A percentile compares a stretch with the other conserved stretches of the same genome.
Evolutionary conservation across 2,797 vertebrate genomes (phyloP).

Genomic region (Lithobates pipiens): DNA sequence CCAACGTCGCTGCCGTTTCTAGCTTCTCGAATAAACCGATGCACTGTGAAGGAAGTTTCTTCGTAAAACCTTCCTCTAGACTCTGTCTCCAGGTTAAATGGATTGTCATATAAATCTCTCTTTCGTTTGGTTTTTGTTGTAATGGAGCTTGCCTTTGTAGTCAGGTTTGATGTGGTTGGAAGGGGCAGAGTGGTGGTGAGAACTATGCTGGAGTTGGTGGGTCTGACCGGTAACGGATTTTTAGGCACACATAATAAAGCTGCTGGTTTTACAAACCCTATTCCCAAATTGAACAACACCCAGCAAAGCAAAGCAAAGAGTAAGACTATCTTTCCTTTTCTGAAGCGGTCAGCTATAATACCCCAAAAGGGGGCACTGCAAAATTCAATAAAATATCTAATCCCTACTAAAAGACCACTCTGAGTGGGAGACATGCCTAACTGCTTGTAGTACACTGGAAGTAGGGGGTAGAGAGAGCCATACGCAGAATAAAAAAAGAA

Average conservation of each 20-base stretch:
- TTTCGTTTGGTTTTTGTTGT: conserved; percentile 64
- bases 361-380: conserved; percentile 99
- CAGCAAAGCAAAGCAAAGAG: conserved; percentile 95
- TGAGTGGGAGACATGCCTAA: conserved; percentile 92
- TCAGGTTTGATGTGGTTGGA: neutral
- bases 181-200: conserved; percentile 64
- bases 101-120: conserved; percentile 65
- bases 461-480: conserved; percentile 93
- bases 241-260: conserved; percentile 83
- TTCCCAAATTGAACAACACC: conserved; percentile 93
- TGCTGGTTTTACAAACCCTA: conserved; percentile 91
- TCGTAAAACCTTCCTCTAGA: conserved; percentile 40
- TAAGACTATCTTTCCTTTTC: conserved; percentile 90
- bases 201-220: conserved; percentile 73
- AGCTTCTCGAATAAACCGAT: conserved; percentile 56
- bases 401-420: conserved; percentile 92
- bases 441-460: conserved; percentile 95
- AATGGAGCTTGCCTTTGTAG: conserved; percentile 6
- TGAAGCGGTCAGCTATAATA: conserved; percentile 93
- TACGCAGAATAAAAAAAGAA: conserved; percentile 98
- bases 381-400: conserved; percentile 98
- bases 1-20: neutral
- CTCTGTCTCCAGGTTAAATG: conserved; percentile 42
- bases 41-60: conserved; percentile 6
- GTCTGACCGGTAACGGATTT: conserved; percentile 67